These are phyloP conservation scores for Plusia festucae DNA, from an alignment of 2,888 invertebrate species.

Conservation along the genomic window DNA sequence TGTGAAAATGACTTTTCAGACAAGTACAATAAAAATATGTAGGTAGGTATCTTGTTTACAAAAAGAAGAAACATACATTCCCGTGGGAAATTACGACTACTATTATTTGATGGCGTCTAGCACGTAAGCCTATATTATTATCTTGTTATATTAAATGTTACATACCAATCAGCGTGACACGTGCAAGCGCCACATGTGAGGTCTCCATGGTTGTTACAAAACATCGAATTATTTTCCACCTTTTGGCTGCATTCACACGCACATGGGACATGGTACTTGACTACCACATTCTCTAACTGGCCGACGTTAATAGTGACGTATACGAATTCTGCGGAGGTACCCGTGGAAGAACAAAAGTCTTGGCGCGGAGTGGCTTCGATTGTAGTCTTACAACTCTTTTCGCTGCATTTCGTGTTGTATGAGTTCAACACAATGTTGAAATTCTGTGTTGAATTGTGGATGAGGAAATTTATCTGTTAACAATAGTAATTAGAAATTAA, in stretches of 20 bases:
- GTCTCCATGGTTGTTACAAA: constrained; percentile 85
- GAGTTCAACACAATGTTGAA: constrained; percentile 55
- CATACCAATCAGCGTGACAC: constrained; percentile 76
- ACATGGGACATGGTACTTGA: constrained; percentile 78
- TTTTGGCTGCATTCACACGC: constrained; percentile 73
- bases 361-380: constrained; percentile 56
- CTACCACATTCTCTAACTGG: constrained; percentile 57
- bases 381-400: constrained; percentile 55
- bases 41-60: too few species aligned
- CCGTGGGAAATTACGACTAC: neutral
- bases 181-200: constrained; percentile 90
- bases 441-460: constrained; percentile 65
- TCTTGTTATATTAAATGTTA: neutral
- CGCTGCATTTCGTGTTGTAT: constrained; percentile 46
- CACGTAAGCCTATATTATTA: neutral
- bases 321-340: constrained; percentile 64
- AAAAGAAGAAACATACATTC: too few species aligned
- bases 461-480: constrained; percentile 37
- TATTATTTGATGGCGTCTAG: neutral
- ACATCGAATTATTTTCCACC: constrained; percentile 73
- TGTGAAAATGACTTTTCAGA: too few species aligned
- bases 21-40: too few species aligned
- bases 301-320: constrained; percentile 65
- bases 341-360: constrained; percentile 69
- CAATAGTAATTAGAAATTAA: neutral